Evolutionary conservation across 2,888 invertebrate species (phyloP), one percentile per base, ranked within the genome.

Genomic region (Drosophila stalkeri): DNA sequence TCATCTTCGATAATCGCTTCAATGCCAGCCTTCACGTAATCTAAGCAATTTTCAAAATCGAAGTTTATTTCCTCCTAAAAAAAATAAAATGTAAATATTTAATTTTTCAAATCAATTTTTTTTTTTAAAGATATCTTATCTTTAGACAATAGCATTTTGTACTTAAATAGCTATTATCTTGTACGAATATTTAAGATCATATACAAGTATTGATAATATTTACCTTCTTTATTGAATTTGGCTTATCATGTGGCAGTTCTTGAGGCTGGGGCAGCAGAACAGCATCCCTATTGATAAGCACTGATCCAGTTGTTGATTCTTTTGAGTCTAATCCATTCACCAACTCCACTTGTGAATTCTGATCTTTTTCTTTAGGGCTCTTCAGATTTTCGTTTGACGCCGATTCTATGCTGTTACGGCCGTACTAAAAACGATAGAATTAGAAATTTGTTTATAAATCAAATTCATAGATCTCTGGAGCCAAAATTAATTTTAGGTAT

Each of bases 1-100:
- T 99, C 98, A 94, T 99, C 99, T 93, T 99, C 99, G 64, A 99
- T 99, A 81, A 99, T 99, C 37, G 99, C 97, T 94, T 99, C 99
- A 87, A 99, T 96, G 18, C 99, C 99, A 27, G 97, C 96, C 94
- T 97, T 97, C 41, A 98, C 95, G 91, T 97, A 97, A 91, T 97
- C 97, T 92, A 98, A 94, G 89, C 97, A 96, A 91, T 97, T 97
- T 8, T 96, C 95, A 46, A 98, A 94, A 90, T 97, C 96, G 93
- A 98, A 98, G 59, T 86, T 90, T 23, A 92, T 86, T 79, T 92
- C 92, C 91, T 94, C 92, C 89, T 93, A 86, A 64, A 85, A 86
- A 72, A 20, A 12, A 27, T 16, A 54, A 64, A 75, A 51, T 35
- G 2, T 63, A 52, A 61, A 52, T 11, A 35, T 41, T 41, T 18